A percentile compares a stretch with the other conserved stretches of the same genome.
Evolutionary conservation across 1,140 invertebrate genomes (phyloP).

Genomic region (Pogonus chalceus): DNA sequence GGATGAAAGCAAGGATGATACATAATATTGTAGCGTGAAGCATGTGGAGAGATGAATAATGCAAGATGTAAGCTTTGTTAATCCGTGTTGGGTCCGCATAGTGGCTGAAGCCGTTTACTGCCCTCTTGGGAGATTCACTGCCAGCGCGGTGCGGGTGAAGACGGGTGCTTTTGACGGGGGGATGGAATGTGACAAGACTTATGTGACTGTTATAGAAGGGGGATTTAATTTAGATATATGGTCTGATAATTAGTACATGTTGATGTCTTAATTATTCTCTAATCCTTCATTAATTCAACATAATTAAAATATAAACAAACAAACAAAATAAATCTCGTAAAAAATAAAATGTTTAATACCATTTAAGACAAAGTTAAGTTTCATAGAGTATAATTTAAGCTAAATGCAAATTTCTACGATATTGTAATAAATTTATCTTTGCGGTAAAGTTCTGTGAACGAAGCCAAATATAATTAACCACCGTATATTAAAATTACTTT

Average conservation of each 20-base stretch:
- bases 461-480: slow-evolving; percentile 24
- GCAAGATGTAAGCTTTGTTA: slow-evolving; percentile 6
- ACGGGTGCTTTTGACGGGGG: background rate
- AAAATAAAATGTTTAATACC: background rate
- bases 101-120: background rate
- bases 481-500: slow-evolving; percentile 29
- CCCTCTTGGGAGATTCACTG: background rate
- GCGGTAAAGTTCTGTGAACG: slow-evolving; percentile 9
- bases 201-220: no score
- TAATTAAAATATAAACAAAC: no score
- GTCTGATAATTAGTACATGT: no score
- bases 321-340: background rate
- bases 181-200: background rate
- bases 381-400: background rate
- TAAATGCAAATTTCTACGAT: background rate
- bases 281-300: no score
- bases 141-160: background rate
- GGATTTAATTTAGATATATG: no score
- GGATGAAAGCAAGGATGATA: background rate
- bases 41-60: slow-evolving; percentile 3
- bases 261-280: no score
- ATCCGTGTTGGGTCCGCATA: background rate
- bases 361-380: background rate
- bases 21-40: background rate
- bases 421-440: slow-evolving; percentile 10